These are phyloP conservation scores for Charina bottae DNA, from an alignment of 2,113 vertebrate species.

Conservation along the genomic window DNA sequence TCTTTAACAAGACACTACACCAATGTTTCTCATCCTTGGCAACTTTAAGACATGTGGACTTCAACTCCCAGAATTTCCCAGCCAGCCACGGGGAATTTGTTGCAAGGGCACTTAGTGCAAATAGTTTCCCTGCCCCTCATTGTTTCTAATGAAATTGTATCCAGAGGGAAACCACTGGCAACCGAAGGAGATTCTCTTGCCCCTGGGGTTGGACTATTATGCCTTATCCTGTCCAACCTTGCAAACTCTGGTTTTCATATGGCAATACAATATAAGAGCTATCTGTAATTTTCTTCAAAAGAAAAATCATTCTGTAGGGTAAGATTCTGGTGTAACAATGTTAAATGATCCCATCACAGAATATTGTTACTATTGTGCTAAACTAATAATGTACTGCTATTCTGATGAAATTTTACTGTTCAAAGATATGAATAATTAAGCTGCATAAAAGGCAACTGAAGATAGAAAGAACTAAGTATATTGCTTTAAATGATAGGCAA, in stretches of 20 bases:
- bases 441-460: constrained; percentile 60
- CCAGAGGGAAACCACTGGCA: neutral
- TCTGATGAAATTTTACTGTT: constrained; percentile 39
- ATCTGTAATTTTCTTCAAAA: neutral
- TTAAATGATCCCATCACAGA: constrained; percentile 45
- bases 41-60: too few relatives aligned
- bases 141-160: neutral
- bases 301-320: neutral
- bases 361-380: constrained; percentile 6
- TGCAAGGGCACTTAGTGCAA: neutral
- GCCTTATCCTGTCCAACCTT: neutral
- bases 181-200: neutral
- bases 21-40: too few relatives aligned
- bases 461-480: constrained; percentile 68
- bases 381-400: constrained; percentile 23
- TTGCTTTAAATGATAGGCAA: constrained; percentile 72
- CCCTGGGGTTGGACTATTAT: neutral
- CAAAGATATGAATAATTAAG: constrained; percentile 31
- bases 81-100: too few relatives aligned
- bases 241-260: neutral
- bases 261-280: neutral
- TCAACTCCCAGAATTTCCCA: too few relatives aligned
- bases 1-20: neutral
- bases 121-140: neutral
- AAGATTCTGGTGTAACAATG: constrained; percentile 43